A percentile compares a stretch with the other conserved stretches of the same genome.
phyloP scores from a whole-genome alignment of 2,113 vertebrate genomes.

The Marmota monax region DNA sequence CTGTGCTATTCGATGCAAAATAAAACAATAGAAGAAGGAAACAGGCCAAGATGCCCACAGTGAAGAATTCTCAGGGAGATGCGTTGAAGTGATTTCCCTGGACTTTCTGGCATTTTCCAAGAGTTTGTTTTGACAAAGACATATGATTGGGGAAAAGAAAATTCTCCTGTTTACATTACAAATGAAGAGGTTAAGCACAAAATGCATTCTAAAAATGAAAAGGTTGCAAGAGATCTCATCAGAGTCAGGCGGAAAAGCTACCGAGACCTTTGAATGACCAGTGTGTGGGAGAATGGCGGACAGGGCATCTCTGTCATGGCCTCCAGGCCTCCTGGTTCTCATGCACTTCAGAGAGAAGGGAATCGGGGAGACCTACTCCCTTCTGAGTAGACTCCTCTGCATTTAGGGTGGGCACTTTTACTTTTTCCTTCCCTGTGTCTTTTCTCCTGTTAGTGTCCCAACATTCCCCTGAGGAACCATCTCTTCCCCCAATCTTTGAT shows the following conservation, averaged over 20 bases:
- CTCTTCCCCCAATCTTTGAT: not conserved
- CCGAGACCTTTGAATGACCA: not conserved
- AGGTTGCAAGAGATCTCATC: not conserved
- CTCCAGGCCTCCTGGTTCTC: not conserved
- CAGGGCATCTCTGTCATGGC: not conserved
- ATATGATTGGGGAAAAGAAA: not conserved
- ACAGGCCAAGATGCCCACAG: not conserved
- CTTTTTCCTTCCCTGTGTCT: not conserved
- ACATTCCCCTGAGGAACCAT: not conserved
- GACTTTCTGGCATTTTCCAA: not conserved
- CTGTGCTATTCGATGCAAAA: conserved; percentile 46
- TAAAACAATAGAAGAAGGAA: conserved; percentile 9
- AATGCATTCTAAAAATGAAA: conserved; percentile 38
- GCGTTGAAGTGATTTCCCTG: not conserved
- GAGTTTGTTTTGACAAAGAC: not conserved
- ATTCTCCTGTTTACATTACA: conserved; percentile 5
- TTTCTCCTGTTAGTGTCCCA: not conserved
- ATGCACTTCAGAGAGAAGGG: not conserved
- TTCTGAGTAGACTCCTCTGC: not conserved
- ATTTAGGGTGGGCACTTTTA: not conserved
- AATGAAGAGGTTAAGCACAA: not conserved
- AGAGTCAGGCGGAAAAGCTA: not conserved
- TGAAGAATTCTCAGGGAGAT: conserved; percentile 39
- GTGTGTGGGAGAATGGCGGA: rapidly evolving
- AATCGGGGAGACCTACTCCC: not conserved